Percentiles rank a stretch among this genome's conserved stretches.
Conservation (phyloP, 2,113 vertebrate genomes). For the Colinus virginianus region DNA sequence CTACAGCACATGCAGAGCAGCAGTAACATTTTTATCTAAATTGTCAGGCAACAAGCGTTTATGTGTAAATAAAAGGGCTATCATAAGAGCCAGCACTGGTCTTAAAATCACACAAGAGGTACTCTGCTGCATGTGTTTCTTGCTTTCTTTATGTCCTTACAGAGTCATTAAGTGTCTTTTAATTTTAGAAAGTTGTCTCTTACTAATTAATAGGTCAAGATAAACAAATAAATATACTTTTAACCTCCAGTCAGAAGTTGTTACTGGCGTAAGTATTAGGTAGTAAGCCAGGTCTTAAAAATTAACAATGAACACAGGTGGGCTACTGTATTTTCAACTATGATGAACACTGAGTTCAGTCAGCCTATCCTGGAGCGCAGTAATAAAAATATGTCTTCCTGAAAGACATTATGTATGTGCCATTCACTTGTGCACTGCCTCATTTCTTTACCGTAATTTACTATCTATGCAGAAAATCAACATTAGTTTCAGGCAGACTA, state of each 20-base stretch:
- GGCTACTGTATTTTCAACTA: neutral
- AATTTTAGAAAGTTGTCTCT: slow-evolving; percentile 38
- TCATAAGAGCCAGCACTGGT: neutral
- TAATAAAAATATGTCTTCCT: slow-evolving; percentile 70
- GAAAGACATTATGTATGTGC: slow-evolving; percentile 35
- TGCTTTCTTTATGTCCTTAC: slow-evolving; percentile 15
- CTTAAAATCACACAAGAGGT: neutral
- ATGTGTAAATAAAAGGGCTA: slow-evolving; percentile 57
- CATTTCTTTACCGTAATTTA: slow-evolving; percentile 36
- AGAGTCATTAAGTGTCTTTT: slow-evolving; percentile 48
- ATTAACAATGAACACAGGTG: neutral
- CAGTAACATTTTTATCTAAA: slow-evolving; percentile 67
- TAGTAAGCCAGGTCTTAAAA: neutral
- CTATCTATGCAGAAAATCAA: neutral
- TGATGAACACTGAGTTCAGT: slow-evolving; percentile 50
- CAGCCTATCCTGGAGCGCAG: slow-evolving; percentile 24
- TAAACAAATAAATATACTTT: neutral
- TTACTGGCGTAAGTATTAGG: neutral
- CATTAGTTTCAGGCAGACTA: slow-evolving; percentile 35
- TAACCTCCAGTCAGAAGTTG: neutral
- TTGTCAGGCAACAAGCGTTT: slow-evolving; percentile 68
- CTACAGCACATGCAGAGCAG: slow-evolving; percentile 53
- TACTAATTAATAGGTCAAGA: slow-evolving; percentile 29
- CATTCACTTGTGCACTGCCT: slow-evolving; percentile 5
- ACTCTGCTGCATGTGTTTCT: neutral